Base-by-base conservation (phyloP, 2,888 invertebrate genomes). In the Rotaria sp. region DNA sequence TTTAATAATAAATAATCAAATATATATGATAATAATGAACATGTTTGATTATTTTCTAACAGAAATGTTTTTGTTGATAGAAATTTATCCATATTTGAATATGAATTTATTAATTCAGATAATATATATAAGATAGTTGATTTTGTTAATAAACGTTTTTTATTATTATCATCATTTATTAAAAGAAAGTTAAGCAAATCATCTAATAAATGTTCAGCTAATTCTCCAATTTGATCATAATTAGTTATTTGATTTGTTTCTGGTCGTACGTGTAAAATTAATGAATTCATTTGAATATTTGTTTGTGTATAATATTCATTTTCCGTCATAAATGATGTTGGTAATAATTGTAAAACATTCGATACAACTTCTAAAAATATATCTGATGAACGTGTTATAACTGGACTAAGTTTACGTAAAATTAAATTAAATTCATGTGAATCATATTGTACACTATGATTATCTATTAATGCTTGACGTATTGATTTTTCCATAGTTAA, bases 361-460 rank as follows among this genome's bases (percentile, higher is more conserved):
- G 85, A 85, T 38, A 85, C 86, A 84, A 86, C 86, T 41, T 84
- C 75, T 67, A 75, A 75, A 89, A 95, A 95, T 26, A 94, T 92
- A 67, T 93, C 93, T 0, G 94, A 94, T 90, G 94, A 93, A n/a
- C 95, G 93, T 87, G 94, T 94, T 21, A 95, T 94, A 2, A 94
- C 94, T 48, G 95, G 94, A 75, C 94, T 94, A 86, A 95, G 93
- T 88, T 94, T 94, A 57, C 95, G 92, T 15, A 94, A 92, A 88
- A 95, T 93, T 90, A 94, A 95, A 85, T 95, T 93, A 85, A 95
- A 92, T 90, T 95, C 95, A 89, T 94, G 94, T 88, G 94, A 94
- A 18, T 91, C 91, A 0, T 94, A 93, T 2, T 94, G 74, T 38
- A 35, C 52, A 21, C 89, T 87, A 87, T 89, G 89, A 11, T 94